phyloP scores from a whole-genome alignment of 2,888 invertebrate species.

The Tenthredo mesomela region DNA sequence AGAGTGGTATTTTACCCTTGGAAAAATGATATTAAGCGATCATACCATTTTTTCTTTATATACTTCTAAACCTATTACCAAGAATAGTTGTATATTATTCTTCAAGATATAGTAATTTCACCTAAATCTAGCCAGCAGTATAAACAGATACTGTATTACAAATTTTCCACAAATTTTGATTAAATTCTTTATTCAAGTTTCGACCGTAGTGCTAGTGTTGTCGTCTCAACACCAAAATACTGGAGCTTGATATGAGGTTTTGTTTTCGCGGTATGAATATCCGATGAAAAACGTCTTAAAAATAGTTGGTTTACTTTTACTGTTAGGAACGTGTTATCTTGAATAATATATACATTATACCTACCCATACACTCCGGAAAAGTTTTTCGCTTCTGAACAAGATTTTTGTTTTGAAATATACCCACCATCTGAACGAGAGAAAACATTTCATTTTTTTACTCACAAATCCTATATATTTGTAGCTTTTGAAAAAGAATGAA shows the following conservation, averaged over 20 bases:
- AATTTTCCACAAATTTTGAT: background rate
- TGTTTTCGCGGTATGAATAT: background rate
- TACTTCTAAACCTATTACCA: background rate
- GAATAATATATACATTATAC: background rate
- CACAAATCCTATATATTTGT: background rate
- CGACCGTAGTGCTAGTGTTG: background rate
- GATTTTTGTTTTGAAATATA: background rate
- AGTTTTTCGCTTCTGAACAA: background rate
- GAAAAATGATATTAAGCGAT: background rate
- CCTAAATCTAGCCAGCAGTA: background rate
- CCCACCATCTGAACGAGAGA: background rate
- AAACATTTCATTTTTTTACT: background rate
- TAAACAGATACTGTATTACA: background rate
- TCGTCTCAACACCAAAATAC: background rate
- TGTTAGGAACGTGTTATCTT: background rate
- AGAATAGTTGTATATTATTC: background rate
- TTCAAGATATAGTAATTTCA: background rate
- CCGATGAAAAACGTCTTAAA: background rate
- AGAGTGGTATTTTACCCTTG: background rate
- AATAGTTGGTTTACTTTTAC: background rate
- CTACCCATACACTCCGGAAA: background rate
- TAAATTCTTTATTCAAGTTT: background rate
- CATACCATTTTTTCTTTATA: background rate
- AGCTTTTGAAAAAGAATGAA: background rate
- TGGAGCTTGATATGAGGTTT: background rate